Conservation (phyloP, 2,797 vertebrate genomes). For the Malurus splendens region DNA sequence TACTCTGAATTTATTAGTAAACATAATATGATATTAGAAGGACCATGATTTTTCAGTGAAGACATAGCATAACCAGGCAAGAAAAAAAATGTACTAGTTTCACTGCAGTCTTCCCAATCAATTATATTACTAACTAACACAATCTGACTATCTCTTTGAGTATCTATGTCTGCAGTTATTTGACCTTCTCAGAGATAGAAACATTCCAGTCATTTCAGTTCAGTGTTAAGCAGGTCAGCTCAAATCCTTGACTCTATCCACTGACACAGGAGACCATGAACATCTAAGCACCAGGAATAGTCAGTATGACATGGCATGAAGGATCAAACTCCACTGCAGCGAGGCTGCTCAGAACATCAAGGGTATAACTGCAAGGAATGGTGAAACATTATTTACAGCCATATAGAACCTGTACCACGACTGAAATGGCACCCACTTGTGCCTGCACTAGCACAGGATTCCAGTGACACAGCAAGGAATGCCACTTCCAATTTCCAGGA, state of each 20-base stretch:
- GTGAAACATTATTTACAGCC: not conserved
- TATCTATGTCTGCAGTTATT: not conserved
- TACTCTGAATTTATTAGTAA: not conserved
- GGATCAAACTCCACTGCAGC: not conserved
- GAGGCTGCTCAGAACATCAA: not conserved
- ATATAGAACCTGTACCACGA: not conserved
- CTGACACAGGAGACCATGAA: not conserved
- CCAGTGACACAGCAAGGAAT: not conserved
- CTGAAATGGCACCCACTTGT: not conserved
- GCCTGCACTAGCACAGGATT: not conserved
- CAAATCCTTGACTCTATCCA: not conserved
- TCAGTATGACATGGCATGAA: rapidly evolving
- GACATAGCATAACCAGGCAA: not conserved
- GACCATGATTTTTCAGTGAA: not conserved
- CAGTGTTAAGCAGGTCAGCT: not conserved
- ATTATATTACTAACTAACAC: not conserved
- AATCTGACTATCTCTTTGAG: not conserved
- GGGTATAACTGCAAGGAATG: not conserved
- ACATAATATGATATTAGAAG: not conserved
- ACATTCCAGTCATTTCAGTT: not conserved
- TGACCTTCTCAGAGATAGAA: not conserved
- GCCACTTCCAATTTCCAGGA: not conserved
- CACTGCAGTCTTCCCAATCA: not conserved
- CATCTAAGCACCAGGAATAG: not conserved
- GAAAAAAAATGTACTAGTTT: not conserved